phyloP scores from a whole-genome alignment of 2,888 invertebrate species.

The Andrena haemorrhoa region DNA sequence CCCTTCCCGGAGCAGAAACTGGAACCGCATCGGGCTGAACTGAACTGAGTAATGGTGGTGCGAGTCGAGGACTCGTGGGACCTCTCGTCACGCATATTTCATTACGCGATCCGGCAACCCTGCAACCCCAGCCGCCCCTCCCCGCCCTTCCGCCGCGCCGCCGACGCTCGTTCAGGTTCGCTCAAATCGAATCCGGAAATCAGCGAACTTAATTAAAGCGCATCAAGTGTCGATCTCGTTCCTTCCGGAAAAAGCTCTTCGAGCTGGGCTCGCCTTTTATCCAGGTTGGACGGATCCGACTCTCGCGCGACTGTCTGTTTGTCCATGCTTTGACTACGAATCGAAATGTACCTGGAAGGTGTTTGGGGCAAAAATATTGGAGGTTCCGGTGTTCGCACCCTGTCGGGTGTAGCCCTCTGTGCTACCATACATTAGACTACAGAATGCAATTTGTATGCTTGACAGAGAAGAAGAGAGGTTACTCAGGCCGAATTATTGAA shows the following conservation, averaged over 20 bases:
- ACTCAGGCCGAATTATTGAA: conserved; percentile 10
- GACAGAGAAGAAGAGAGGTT: conserved; percentile 3
- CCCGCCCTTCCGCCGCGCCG: conserved; percentile 29
- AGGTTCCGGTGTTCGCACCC: no score
- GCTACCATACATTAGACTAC: no score
- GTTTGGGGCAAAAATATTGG: no score
- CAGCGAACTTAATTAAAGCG: conserved; percentile 65
- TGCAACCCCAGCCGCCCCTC: conserved; percentile 67
- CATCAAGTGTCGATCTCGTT: conserved; percentile 57
- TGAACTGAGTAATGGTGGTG: conserved; percentile 79
- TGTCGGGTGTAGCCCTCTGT: no score
- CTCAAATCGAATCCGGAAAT: conserved; percentile 69
- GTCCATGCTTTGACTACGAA: no score
- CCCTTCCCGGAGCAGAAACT: conserved; percentile 71
- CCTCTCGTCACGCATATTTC: conserved; percentile 84
- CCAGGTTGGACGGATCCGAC: conserved; percentile 1
- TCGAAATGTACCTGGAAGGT: no score
- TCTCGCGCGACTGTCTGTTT: background rate
- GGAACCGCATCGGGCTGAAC: conserved; percentile 73
- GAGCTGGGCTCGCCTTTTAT: background rate
- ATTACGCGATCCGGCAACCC: conserved; percentile 80
- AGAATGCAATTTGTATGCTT: background rate
- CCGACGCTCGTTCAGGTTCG: conserved; percentile 36
- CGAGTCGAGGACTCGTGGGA: conserved; percentile 81
- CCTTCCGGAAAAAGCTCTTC: conserved; percentile 37